phyloP scores from a whole-genome alignment of 2,113 vertebrate species.

The Coptodon bakossiorum region DNA sequence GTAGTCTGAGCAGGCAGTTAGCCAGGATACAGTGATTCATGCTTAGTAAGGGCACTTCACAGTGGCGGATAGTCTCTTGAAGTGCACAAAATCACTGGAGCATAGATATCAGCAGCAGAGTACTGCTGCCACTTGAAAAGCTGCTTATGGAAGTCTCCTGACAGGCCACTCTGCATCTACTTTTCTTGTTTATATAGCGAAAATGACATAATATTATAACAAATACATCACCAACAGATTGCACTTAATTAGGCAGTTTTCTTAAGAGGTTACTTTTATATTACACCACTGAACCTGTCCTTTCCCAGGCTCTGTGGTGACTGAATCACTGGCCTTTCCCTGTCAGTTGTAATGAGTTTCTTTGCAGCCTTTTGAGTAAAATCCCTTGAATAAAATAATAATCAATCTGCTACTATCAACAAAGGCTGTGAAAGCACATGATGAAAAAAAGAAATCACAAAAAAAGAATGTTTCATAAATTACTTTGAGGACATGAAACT shows the following conservation, averaged over 20 bases:
- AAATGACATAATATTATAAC: not conserved
- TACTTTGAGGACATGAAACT: not conserved
- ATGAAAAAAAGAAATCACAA: not conserved
- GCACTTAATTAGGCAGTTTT: not conserved
- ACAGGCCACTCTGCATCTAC: not conserved
- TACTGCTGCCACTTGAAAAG: slow-evolving; percentile 5
- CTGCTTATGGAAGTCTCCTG: not conserved
- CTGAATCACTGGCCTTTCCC: not conserved
- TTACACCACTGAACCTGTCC: not conserved
- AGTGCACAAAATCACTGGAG: slow-evolving; percentile 35
- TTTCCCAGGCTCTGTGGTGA: not conserved
- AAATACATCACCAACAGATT: not conserved
- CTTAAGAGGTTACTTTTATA: not conserved
- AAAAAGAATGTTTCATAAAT: not conserved
- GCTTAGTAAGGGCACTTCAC: slow-evolving; percentile 33
- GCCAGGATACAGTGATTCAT: slow-evolving; percentile 39
- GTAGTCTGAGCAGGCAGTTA: slow-evolving; percentile 34
- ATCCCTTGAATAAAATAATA: not conserved
- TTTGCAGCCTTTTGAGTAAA: not conserved
- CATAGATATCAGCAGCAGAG: not conserved
- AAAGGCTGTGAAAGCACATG: not conserved
- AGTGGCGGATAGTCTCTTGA: slow-evolving; percentile 14
- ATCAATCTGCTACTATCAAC: not conserved
- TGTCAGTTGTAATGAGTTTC: not conserved
- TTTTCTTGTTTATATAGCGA: not conserved